These are phyloP conservation scores for Drosophila quasianomalipes DNA, from an alignment of 2,888 invertebrate species.

Conservation along the genomic window DNA sequence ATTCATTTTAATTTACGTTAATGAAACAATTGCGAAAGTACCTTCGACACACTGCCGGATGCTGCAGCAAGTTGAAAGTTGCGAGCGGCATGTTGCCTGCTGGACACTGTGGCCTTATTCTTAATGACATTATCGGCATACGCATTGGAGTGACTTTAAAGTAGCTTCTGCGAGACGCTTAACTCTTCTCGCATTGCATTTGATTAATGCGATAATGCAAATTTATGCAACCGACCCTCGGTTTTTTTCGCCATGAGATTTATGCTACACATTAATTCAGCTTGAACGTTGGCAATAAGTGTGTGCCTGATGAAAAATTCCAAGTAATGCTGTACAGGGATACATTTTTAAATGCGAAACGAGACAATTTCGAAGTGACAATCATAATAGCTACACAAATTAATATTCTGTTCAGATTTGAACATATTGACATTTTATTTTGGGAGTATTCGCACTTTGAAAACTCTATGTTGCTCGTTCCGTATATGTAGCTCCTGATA, in stretches of 20 bases:
- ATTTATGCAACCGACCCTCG: constrained; percentile 64
- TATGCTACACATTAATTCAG: constrained; percentile 66
- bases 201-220: constrained; percentile 78
- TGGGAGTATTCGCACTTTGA: neutral
- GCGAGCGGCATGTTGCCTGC: neutral
- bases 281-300: constrained; percentile 33
- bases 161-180: constrained; percentile 30
- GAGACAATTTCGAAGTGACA: neutral
- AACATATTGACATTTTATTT: neutral
- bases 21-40: constrained; percentile 68
- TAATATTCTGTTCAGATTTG: neutral
- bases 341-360: neutral
- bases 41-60: neutral
- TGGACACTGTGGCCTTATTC: constrained; percentile 10
- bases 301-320: constrained; percentile 10
- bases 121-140: constrained; percentile 74
- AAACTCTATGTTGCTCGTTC: neutral
- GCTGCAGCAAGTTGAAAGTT: neutral
- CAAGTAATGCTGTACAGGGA: neutral
- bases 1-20: constrained; percentile 76
- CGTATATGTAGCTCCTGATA: neutral
- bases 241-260: constrained; percentile 59
- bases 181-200: constrained; percentile 56
- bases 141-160: constrained; percentile 55
- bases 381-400: neutral